Percentiles rank a stretch among this genome's conserved stretches.
These are phyloP conservation scores for Drosophila elegans DNA, from an alignment of 1,140 invertebrate species.

Conservation along the genomic window DNA sequence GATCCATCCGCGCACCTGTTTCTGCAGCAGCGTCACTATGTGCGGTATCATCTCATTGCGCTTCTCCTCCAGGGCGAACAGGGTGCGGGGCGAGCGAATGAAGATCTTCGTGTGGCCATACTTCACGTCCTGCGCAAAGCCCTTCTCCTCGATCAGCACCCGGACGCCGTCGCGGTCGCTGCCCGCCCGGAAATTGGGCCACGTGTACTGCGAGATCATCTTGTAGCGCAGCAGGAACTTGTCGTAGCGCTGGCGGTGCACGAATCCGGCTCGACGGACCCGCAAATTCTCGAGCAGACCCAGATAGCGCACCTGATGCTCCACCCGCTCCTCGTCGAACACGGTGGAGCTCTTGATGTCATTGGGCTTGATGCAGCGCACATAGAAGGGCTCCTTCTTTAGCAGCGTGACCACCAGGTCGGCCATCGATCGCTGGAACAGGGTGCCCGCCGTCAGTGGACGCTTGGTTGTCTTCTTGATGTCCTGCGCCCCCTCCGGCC, in stretches of 20 bases:
- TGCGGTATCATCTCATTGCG: conserved; percentile 93
- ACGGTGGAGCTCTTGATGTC: conserved; percentile 93
- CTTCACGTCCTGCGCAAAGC: conserved; percentile 93
- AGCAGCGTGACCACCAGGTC: conserved; percentile 94
- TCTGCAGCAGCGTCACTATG: conserved; percentile 96
- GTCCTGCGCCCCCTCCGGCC: conserved; percentile 96
- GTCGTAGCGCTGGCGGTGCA: conserved; percentile 95
- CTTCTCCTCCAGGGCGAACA: conserved; percentile 94
- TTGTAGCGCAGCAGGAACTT: conserved; percentile 95
- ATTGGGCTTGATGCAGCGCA: conserved; percentile 98
- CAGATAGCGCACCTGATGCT: conserved; percentile 96
- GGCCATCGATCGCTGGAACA: conserved; percentile 98
- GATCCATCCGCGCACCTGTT: conserved; percentile 94
- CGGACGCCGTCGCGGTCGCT: conserved; percentile 92
- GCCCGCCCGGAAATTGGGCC: conserved; percentile 95
- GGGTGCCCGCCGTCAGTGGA: conserved; percentile 95
- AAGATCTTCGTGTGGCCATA: conserved; percentile 98
- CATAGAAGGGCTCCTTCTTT: conserved; percentile 97
- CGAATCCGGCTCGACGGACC: conserved; percentile 97
- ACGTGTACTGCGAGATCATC: conserved; percentile 96
- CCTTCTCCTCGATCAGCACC: conserved; percentile 92
- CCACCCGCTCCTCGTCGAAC: conserved; percentile 90
- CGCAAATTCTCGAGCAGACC: conserved; percentile 97
- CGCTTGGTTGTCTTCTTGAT: conserved; percentile 97
- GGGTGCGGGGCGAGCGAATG: conserved; percentile 94